phyloP scores from a whole-genome alignment of 2,113 vertebrate species.

The Sturnira hondurensis region DNA sequence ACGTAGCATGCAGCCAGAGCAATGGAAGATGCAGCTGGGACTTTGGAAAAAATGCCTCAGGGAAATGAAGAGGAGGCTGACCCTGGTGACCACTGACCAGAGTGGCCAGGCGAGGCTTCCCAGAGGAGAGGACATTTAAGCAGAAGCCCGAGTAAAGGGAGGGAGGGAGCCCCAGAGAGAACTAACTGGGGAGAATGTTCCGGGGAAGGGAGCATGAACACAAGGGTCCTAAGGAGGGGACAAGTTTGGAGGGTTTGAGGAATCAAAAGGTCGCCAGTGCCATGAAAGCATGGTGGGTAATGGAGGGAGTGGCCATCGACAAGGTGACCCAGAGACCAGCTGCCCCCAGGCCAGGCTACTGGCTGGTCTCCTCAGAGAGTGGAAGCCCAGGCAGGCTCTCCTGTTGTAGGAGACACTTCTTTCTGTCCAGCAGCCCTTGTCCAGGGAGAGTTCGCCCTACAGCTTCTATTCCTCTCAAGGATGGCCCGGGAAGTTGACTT shows the following conservation, averaged over 20 bases:
- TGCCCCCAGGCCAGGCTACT: background rate
- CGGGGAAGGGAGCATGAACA: background rate
- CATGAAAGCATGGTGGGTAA: accelerated
- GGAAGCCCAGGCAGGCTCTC: background rate
- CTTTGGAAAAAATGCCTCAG: background rate
- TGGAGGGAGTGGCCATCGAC: accelerated
- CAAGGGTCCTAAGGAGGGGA: background rate
- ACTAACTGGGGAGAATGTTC: background rate
- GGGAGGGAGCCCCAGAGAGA: background rate
- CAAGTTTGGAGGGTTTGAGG: background rate
- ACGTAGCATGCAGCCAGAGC: background rate
- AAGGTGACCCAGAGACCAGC: background rate
- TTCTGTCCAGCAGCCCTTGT: background rate
- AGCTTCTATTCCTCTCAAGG: background rate
- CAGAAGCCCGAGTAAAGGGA: background rate
- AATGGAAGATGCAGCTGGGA: background rate
- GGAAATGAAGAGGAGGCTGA: background rate
- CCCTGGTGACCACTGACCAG: background rate
- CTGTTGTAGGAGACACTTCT: background rate
- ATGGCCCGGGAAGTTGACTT: too few species aligned
- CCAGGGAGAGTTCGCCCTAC: background rate
- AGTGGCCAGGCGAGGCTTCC: background rate
- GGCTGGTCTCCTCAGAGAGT: accelerated
- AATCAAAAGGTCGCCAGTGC: background rate
- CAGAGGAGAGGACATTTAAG: background rate